A percentile compares a stretch with the other conserved stretches of the same genome.
phyloP scores from a whole-genome alignment of 2,797 vertebrate species.

The Crypturellus tataupa region DNA sequence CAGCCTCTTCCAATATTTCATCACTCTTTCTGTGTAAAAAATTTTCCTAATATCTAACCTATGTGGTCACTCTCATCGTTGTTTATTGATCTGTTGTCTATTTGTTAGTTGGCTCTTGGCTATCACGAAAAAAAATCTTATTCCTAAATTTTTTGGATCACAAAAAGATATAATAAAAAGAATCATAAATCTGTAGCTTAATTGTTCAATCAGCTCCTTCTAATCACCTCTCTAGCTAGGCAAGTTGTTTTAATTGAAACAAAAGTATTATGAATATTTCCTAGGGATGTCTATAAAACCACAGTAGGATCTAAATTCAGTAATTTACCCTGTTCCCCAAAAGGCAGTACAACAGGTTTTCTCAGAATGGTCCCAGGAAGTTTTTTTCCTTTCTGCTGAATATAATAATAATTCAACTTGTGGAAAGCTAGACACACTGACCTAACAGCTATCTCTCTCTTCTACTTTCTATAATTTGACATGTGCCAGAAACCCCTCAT shows the following conservation, averaged over 20 bases:
- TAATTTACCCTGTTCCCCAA: neutral
- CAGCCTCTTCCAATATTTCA: too few species aligned
- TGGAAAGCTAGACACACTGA: neutral
- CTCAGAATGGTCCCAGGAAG: neutral
- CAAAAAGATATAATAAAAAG: neutral
- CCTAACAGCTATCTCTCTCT: slow-evolving; percentile 4
- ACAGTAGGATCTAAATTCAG: neutral
- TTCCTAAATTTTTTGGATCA: neutral
- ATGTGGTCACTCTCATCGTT: neutral
- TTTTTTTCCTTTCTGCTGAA: neutral
- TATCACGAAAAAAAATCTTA: neutral
- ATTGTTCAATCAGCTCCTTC: neutral
- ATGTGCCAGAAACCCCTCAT: slow-evolving; percentile 32
- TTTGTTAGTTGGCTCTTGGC: neutral
- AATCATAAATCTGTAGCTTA: neutral
- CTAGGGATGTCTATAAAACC: neutral
- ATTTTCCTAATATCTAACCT: neutral
- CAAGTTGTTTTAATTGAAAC: neutral
- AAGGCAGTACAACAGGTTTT: neutral
- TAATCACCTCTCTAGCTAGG: neutral
- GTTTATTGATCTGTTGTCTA: neutral
- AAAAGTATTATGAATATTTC: neutral
- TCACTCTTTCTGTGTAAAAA: too few species aligned
- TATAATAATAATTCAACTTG: neutral
- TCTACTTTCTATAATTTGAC: slow-evolving; percentile 11